Evolutionary conservation across 2,888 invertebrate genomes (phyloP).

Genomic region (Cybosia mesomella): DNA sequence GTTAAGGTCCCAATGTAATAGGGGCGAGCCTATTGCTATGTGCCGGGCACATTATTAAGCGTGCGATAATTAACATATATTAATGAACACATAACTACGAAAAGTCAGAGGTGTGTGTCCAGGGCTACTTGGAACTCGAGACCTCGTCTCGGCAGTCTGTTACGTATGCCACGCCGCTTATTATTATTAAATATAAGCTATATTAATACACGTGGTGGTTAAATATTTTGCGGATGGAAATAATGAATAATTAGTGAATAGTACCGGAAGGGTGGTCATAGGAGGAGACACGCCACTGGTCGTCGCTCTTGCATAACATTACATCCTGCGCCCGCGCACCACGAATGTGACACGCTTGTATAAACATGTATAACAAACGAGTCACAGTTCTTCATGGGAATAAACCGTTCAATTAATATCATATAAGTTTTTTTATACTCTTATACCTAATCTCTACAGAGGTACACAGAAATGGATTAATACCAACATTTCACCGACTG

Average conservation of each 20-base stretch:
- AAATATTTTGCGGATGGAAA: slow-evolving; percentile 20
- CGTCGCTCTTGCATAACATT: slow-evolving; percentile 66
- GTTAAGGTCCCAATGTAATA: too few species aligned
- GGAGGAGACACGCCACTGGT: slow-evolving; percentile 63
- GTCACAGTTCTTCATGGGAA: slow-evolving; percentile 1
- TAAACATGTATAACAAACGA: slow-evolving; percentile 28
- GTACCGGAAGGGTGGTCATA: slow-evolving; percentile 58
- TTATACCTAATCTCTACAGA: not conserved
- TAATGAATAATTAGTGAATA: slow-evolving; percentile 44
- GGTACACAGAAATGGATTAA: not conserved
- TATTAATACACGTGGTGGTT: slow-evolving; percentile 11
- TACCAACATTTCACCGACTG: not conserved
- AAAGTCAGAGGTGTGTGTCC: too few species aligned
- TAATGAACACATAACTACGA: too few species aligned
- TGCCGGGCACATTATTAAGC: too few species aligned
- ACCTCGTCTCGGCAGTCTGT: too few species aligned
- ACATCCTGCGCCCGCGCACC: slow-evolving; percentile 56
- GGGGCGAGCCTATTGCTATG: too few species aligned
- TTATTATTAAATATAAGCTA: too few species aligned
- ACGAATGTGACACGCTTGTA: slow-evolving; percentile 36
- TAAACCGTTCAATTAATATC: not conserved
- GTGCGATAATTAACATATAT: too few species aligned
- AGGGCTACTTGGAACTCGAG: too few species aligned
- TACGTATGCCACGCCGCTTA: too few species aligned
- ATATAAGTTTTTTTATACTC: not conserved